phyloP scores from a whole-genome alignment of 2,888 invertebrate species.

The Craniophora ligustri region DNA sequence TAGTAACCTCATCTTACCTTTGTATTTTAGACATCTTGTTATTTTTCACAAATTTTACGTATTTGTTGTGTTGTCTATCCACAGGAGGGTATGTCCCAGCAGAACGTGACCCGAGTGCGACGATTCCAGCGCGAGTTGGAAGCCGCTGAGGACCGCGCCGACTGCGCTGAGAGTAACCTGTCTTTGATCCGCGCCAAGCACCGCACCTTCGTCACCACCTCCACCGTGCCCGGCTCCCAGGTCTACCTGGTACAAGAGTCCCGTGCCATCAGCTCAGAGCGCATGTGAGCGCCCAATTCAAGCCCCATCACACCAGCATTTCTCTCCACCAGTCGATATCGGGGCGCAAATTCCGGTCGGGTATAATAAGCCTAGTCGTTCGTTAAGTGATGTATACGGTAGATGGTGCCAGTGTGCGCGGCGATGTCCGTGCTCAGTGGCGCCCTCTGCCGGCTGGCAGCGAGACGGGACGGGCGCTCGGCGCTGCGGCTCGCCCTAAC shows the following conservation, averaged over 20 bases:
- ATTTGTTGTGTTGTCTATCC: constrained; percentile 41
- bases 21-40: too few species aligned
- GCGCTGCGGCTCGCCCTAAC: constrained; percentile 81
- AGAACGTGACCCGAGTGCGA: constrained; percentile 98
- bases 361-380: constrained; percentile 86
- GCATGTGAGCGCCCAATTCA: constrained; percentile 64
- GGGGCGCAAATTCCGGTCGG: constrained; percentile 86
- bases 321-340: constrained; percentile 74
- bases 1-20: too few species aligned
- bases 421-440: constrained; percentile 39
- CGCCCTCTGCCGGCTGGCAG: constrained; percentile 60
- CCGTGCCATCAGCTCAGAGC: constrained; percentile 89
- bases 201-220: constrained; percentile 98
- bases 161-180: constrained; percentile 97
- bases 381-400: constrained; percentile 76
- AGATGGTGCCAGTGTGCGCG: constrained; percentile 64
- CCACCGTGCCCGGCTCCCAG: constrained; percentile 96
- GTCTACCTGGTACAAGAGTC: constrained; percentile 97
- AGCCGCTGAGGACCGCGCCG: constrained; percentile 98
- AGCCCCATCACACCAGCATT: constrained; percentile 82
- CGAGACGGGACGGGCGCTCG: constrained; percentile 82
- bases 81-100: constrained; percentile 96
- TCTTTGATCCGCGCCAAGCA: constrained; percentile 99
- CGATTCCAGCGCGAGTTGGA: constrained; percentile 99
- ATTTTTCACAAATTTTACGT: background rate